These are phyloP conservation scores for Bellardia bayeri DNA, from an alignment of 2,888 invertebrate genomes.

Conservation along the genomic window DNA sequence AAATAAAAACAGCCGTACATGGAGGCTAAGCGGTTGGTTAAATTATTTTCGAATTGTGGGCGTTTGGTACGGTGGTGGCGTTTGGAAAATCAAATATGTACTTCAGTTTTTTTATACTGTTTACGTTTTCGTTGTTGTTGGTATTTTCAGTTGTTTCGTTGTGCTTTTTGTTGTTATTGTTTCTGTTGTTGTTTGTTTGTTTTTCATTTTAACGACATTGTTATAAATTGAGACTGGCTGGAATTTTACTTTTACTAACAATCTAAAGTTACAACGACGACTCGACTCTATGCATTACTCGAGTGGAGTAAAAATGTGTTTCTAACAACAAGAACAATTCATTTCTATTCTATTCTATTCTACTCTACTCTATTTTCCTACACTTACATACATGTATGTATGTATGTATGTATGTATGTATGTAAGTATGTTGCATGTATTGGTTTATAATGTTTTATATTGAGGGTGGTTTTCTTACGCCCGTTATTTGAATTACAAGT, in stretches of 20 bases:
- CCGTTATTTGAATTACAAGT: constrained; percentile 55
- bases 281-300: constrained; percentile 52
- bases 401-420: constrained; percentile 55
- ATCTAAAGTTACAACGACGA: constrained; percentile 39
- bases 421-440: constrained; percentile 50
- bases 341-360: constrained; percentile 48
- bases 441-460: constrained; percentile 17
- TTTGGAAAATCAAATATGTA: constrained; percentile 62
- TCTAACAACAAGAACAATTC: constrained; percentile 54
- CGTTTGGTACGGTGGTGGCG: constrained; percentile 68
- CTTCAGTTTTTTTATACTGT: constrained; percentile 38
- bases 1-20: not conserved
- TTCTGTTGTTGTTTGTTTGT: constrained; percentile 46
- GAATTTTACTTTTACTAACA: constrained; percentile 58
- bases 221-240: constrained; percentile 70
- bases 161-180: constrained; percentile 41
- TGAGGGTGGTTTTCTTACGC: constrained; percentile 61
- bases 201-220: constrained; percentile 70
- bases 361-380: constrained; percentile 32
- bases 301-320: constrained; percentile 46
- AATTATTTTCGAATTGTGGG: constrained; percentile 57
- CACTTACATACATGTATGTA: constrained; percentile 18
- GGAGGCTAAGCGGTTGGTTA: not conserved
- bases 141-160: constrained; percentile 33
- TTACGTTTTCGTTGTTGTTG: constrained; percentile 1